These are phyloP conservation scores for Perccottus glenii DNA, from an alignment of 2,113 vertebrate species.

Conservation along the genomic window DNA sequence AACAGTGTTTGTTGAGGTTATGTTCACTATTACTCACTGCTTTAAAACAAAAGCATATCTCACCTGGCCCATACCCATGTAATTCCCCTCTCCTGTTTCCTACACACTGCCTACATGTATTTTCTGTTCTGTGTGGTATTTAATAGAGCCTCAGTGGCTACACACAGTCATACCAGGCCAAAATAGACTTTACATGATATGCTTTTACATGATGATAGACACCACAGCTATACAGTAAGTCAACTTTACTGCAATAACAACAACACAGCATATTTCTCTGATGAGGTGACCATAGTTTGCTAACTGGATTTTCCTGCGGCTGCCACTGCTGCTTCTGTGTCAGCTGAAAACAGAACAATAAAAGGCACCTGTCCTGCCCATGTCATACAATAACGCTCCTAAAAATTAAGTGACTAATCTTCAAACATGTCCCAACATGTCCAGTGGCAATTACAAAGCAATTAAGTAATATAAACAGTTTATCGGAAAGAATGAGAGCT, in stretches of 20 bases:
- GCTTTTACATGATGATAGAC: no score
- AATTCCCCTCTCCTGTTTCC: no score
- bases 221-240: background rate
- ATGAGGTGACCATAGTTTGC: background rate
- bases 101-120: background rate
- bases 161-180: background rate
- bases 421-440: background rate
- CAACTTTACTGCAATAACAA: background rate
- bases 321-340: conserved; percentile 4
- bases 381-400: background rate
- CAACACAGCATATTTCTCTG: conserved; percentile 4
- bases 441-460: background rate
- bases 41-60: no score
- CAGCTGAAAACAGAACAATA: background rate
- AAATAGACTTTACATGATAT: background rate
- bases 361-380: background rate
- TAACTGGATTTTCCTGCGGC: conserved; percentile 1
- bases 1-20: no score
- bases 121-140: conserved; percentile 15
- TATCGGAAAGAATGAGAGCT: no score
- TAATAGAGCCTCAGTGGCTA: background rate
- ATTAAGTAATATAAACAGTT: background rate
- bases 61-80: no score
- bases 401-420: background rate
- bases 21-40: no score